phyloP scores from a whole-genome alignment of 2,113 vertebrate genomes.

The Mus pahari region DNA sequence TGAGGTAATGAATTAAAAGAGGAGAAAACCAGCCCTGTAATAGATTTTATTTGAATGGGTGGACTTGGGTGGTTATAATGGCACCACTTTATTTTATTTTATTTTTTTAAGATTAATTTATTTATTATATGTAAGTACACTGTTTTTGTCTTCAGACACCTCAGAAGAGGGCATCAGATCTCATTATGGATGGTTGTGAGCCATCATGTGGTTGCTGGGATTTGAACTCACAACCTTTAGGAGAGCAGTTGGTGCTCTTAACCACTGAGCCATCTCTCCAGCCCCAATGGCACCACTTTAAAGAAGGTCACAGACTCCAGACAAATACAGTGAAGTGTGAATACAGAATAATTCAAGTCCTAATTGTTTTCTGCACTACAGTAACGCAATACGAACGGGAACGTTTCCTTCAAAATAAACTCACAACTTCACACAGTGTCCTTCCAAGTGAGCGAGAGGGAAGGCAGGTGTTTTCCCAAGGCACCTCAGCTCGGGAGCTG shows the following conservation, averaged over 20 bases:
- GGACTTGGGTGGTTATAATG: background rate
- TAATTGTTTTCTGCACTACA: constrained; percentile 44
- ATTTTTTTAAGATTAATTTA: no score
- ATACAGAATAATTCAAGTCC: constrained; percentile 49
- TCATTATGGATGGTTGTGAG: no score
- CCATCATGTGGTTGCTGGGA: no score
- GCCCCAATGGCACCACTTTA: background rate
- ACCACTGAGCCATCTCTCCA: no score
- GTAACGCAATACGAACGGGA: constrained; percentile 32
- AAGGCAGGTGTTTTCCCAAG: constrained; percentile 84
- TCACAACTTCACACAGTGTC: constrained; percentile 69
- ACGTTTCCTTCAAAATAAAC: constrained; percentile 80
- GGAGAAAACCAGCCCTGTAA: background rate
- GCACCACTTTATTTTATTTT: background rate
- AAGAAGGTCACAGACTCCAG: background rate
- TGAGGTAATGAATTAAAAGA: background rate
- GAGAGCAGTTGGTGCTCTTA: no score
- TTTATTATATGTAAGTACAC: no score
- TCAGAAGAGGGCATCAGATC: no score
- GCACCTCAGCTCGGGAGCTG: constrained; percentile 3
- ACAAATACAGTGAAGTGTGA: constrained; percentile 54
- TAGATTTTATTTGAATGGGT: background rate
- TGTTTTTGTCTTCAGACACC: no score
- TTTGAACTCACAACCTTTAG: no score
- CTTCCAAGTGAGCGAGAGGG: constrained; percentile 73